A percentile compares a stretch with the other conserved stretches of the same genome.
phyloP scores from a whole-genome alignment of 2,797 vertebrate genomes.

The Coracias cyanogaster region DNA sequence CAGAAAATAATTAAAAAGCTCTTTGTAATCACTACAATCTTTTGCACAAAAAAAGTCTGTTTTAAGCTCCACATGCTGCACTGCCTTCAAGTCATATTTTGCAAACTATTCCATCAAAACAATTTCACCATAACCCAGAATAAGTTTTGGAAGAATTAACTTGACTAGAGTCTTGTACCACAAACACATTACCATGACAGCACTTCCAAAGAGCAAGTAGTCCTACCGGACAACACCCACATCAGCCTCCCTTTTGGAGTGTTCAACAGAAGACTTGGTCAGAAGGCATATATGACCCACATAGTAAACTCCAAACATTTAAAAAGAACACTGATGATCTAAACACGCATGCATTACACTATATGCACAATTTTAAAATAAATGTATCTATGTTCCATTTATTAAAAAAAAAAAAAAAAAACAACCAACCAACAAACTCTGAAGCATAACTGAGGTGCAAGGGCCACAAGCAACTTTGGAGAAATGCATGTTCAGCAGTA shows the following conservation, averaged over 20 bases:
- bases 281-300: neutral
- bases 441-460: neutral
- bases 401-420: neutral
- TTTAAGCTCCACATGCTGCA: neutral
- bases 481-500: neutral
- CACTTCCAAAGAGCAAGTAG: neutral
- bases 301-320: neutral
- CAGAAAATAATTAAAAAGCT: neutral
- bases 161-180: neutral
- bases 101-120: neutral
- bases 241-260: neutral
- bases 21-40: neutral
- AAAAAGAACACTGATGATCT: neutral
- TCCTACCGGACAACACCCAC: neutral
- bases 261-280: neutral
- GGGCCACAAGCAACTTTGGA: neutral
- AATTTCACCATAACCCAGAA: neutral
- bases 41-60: neutral
- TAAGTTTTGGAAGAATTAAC: neutral
- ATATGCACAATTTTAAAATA: neutral
- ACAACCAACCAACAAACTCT: neutral
- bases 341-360: neutral
- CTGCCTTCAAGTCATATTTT: neutral
- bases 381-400: neutral
- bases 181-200: neutral